Evolutionary conservation across 2,888 invertebrate genomes (phyloP), one percentile per base, ranked within the genome.

Genomic region (Smittia aterrima): DNA sequence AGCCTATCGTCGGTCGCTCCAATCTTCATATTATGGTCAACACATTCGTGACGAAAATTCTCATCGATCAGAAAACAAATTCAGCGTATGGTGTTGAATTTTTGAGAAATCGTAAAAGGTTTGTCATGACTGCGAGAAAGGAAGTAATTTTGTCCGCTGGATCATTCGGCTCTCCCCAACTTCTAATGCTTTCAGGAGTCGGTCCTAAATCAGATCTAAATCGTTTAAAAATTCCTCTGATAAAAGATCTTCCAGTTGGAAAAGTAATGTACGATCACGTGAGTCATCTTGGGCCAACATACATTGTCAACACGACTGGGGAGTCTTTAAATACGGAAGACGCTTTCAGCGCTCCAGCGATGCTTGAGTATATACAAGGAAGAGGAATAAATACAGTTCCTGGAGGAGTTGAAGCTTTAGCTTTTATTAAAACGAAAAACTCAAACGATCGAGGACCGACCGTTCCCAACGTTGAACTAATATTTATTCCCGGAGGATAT

Each of bases 141-240:
- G 95, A 95, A 83, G 90, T 97, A 0, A 91, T 96, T 73, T 79
- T 96, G 16, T 90, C 92, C 13, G 93, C 93, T 1, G 96, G 96
- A 0, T 87, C 95, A 1, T 90, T 97, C 76, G 93, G 92, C 78
- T 92, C 94, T 0, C 95, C 96, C 0, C 96, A 97, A 81, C 80
- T 97, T 1, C 85, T 97, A 9, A 93, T 96, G 92, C 81, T 97
- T 3, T 94, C 94, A 4, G 95, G 95, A 0, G 79, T 88, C 13
- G 88, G 88, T 1, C 87, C 87, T 0, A 82, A 78, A 75, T 79
- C 86, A 62, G 85, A 90, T 78, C 80, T 90, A 1, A 79, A 81
- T 18, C 82, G 84, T 1, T 80, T 86, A 0, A 84, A 84, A 0
- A 85, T 91, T 76, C 87, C 88, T 0, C 81, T 90, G 0, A 78